Evolutionary conservation across 2,888 invertebrate genomes (phyloP), one percentile per base, ranked within the genome.

Genomic region (Cybosia mesomella): DNA sequence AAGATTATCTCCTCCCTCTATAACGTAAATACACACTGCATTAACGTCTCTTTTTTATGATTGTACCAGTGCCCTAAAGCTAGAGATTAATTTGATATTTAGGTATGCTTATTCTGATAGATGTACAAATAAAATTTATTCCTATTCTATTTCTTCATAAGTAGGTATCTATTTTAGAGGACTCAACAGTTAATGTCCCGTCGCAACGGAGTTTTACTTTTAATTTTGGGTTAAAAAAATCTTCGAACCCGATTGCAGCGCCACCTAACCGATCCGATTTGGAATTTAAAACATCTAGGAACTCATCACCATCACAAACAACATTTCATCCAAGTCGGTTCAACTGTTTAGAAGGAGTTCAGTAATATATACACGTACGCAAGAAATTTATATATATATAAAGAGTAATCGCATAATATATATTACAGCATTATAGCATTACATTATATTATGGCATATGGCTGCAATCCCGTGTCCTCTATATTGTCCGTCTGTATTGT

Each of bases 1-100:
- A 74, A 80, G 79, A 80, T 73, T 68, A 80, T 80, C 79, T 80
- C 67, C 79, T 80, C 80, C 76, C 80, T 80, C 79, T 80, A 80
- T 74, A 79, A 79, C 67, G 64, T 72, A 80, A 80, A 80, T 71
- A 80, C 77, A 80, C 62, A 66, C 74, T 68, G 68, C 66, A 63
- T 77, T 77, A 80, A 64, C 75, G 76, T 60, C 54, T 22, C 15
- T 24, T 22, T 53, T 59, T 28, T 64, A 9, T 10, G 10, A 66
- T 62, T 68, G 39, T 67, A 72, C 36, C 69, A 49, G 1, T 15
- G 9, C 28, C 28, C 28, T 28, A 28, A 28, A 28, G 28, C 3
- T 28, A 5, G 3, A 28, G 28, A 28, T 28, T 28, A 28, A 28
- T 28, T 28, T 4, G 28, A 28, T 28, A 28, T 28, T 28, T 28